Percentiles rank a stretch among this genome's conserved stretches.
Conservation (phyloP, 2,888 invertebrate species). For the Campoplex nolae region DNA sequence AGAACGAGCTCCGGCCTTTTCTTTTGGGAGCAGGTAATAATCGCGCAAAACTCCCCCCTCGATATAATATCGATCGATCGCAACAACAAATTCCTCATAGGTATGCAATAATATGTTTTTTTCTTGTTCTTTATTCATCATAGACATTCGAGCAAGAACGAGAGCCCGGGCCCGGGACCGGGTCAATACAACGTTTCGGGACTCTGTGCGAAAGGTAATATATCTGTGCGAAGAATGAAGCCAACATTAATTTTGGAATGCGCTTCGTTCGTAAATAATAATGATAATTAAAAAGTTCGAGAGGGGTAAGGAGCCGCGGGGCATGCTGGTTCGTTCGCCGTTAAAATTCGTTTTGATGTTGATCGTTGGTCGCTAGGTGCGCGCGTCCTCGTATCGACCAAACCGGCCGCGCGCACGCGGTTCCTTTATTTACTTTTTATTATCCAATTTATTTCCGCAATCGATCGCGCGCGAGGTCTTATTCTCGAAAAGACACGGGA, state of each 20-base stretch:
- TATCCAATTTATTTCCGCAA: background rate
- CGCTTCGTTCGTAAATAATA: background rate
- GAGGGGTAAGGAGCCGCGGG: background rate
- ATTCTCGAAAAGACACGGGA: background rate
- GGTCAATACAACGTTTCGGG: constrained; percentile 96
- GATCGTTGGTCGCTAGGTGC: background rate
- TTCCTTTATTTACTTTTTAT: background rate
- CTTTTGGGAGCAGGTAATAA: constrained; percentile 88
- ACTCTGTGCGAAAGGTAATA: constrained; percentile 92
- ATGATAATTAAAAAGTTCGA: background rate
- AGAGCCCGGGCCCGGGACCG: constrained; percentile 93
- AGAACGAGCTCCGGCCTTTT: constrained; percentile 92
- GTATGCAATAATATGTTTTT: constrained; percentile 8
- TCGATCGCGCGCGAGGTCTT: background rate
- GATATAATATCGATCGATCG: background rate
- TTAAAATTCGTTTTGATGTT: background rate
- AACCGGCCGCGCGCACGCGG: constrained; percentile 26
- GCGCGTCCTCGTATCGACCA: constrained; percentile 62
- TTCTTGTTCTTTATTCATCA: constrained; percentile 60
- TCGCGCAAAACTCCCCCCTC: no score
- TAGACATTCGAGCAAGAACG: constrained; percentile 85
- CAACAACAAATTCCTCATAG: background rate
- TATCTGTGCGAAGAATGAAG: constrained; percentile 15
- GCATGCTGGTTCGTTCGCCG: background rate
- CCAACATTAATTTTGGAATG: background rate